phyloP scores from a whole-genome alignment of 2,797 vertebrate species.

The Carapus acus region DNA sequence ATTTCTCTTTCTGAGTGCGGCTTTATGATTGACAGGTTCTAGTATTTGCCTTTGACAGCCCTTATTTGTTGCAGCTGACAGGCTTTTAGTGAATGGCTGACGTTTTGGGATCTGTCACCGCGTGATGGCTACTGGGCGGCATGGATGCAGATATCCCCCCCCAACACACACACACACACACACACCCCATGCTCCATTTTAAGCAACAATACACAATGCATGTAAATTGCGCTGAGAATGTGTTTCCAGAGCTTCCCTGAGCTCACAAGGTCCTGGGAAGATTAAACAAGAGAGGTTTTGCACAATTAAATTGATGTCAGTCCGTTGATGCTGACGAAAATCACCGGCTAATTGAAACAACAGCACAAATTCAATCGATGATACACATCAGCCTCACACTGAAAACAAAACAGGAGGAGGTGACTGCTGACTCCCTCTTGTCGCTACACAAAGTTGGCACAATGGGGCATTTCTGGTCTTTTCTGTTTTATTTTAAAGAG shows the following conservation, averaged over 20 bases:
- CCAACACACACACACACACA: too few relatives aligned
- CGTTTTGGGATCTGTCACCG: conserved; percentile 59
- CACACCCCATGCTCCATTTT: too few relatives aligned
- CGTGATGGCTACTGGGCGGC: conserved; percentile 42
- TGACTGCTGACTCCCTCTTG: too few relatives aligned
- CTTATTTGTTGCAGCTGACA: conserved; percentile 58
- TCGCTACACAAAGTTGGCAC: too few relatives aligned
- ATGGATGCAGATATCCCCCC: conserved; percentile 27
- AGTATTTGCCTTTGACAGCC: conserved; percentile 63
- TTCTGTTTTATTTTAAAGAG: too few relatives aligned
- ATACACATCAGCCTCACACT: conserved; percentile 1
- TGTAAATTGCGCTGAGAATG: conserved; percentile 32
- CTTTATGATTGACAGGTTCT: conserved; percentile 58
- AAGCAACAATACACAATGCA: conserved; percentile 27
- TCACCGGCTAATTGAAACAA: conserved; percentile 1
- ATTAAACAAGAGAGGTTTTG: conserved; percentile 49
- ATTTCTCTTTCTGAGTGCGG: conserved; percentile 56
- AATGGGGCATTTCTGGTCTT: too few relatives aligned
- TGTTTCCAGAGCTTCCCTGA: conserved; percentile 20
- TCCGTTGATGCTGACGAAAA: conserved; percentile 12
- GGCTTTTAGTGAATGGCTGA: conserved; percentile 59
- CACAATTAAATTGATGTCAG: conserved; percentile 18
- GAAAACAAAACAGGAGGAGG: too few relatives aligned
- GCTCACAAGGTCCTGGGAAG: conserved; percentile 61
- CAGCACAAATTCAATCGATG: neutral